Base-by-base conservation (phyloP, 2,888 invertebrate genomes). In the Lacanobia wlatinum region DNA sequence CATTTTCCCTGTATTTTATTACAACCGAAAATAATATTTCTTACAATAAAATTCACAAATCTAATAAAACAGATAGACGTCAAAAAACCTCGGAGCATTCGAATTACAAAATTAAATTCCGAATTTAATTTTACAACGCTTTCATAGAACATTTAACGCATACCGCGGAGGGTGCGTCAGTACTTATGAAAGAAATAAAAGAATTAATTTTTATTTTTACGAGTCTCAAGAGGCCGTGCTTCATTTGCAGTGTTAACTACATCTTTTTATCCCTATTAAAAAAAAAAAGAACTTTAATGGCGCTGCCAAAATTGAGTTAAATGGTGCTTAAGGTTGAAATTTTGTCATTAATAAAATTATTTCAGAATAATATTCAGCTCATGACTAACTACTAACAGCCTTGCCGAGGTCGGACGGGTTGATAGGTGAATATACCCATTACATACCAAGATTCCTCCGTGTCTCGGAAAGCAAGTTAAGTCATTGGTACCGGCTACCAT, bases 21-120 rank as follows among this genome's bases (percentile, higher is more conserved):
- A 70, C 60, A 71, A 58, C 34, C 28, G 68, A 70, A 80, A 71
- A 84, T 62, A 70, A 75, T 75, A 70, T 75, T 75, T 84, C 73
- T 73, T 63, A 60, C 48, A 70, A 48, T 62, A 69, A 76, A 84
- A 72, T 71, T 76, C 67, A 0, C 23, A 76, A 84, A 85, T 76
- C 66, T 73, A 79, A 77, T 82, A 81, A 62, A 58, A 70, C 73
- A 68, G 75, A 82, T 77, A 63, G 67, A 62, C 74, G 78, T 78
- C 68, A 77, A 75, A 86, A 85, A 80, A 73, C 85, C 76, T 71
- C 70, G 52, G 61, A 83, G 91, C 90, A 92, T 93, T 90, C 89
- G 89, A 92, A 93, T 92, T 88, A 89, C 89, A 85, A 90, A 93
- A 93, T 94, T 93, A 92, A 92, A 93, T 92, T 91, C 87, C 88